Base-by-base conservation (phyloP, 2,797 vertebrate species). In the Phataginus tetradactyla region DNA sequence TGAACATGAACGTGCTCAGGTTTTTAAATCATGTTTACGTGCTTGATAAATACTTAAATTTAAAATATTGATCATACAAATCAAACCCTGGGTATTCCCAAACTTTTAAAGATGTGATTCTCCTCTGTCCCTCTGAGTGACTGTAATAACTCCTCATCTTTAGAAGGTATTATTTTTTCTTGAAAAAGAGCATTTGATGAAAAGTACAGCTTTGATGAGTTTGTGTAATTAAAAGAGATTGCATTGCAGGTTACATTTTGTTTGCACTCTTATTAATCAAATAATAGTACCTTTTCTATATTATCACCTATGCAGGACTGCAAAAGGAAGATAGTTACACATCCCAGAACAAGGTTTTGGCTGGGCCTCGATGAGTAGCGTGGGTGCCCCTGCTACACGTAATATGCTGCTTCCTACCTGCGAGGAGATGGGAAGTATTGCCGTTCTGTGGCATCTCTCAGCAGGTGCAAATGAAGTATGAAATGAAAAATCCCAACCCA, bases 381-480 rank as follows among this genome's bases (percentile, higher is more conserved):
- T 98, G 98, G 98, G 98, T 97, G 95, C 96, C 85, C 66, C 96
- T 98, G 97, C 95, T 93, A 61, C 69, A 90, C 21, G 69, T 92
- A 97, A 97, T 98, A 96, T 96, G 94, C 96, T 92, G 75, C 95
- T 98, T 98, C 90, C 98, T 93, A 83, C 86, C 91, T 97, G 85
- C 96, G 97, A 98, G 97, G 97, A 98, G 97, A 96, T 88, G 97
- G 79, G 97, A 98, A 96, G 92, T 92, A 95, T 80, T 98, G 97
- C 97, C 97, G 96, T 98, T 98, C 97, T 84, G 78, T 96, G 79
- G 97, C 95, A 98, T 98, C 98, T 96, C 97, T 98, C 98, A 98
- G 98, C 96, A 98, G 98, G 98, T 98, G 98, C 97, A 98, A 98
- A 98, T 98, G 98, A 98, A 98, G 98, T 97, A 98, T 97, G 97